Evolutionary conservation across 1,140 invertebrate species (phyloP), one percentile per base, ranked within the genome.

Genomic region (Zelostemma sp.): DNA sequence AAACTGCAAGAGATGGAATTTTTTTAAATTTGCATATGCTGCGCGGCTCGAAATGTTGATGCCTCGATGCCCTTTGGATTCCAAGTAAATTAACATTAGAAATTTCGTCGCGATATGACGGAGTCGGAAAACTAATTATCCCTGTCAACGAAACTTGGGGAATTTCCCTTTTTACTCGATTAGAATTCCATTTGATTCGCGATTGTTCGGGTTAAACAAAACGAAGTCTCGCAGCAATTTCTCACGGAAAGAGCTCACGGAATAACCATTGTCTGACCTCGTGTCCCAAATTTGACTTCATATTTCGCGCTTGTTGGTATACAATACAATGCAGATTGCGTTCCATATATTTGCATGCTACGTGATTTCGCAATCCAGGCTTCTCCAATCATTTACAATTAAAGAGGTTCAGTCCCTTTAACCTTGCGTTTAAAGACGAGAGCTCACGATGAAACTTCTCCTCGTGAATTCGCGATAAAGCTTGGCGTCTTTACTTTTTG

Each of bases 291-390:
- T 43, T 43, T 18, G 5, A 16, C 16, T 43, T 17, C 6, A 43
- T n/a, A 43, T 43, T 18, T 17, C n/a, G 15, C 6, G 1, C 6
- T 4, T 16, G 2, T 43, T 17, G 41, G 5, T 17, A 12, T 6
- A 18, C 6, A 43, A 16, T 16, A 16, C 41, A 17, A 17, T 43
- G 41, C 14, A 43, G 16, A 43, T 43, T 17, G 41, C 17, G 17
- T 43, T 38, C 35, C 35, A 38, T 38, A 38, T 43, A 43, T 17
- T 43, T 16, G 41, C 41, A 43, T 43, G 14, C 12, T 14, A 38
- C 12, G 9, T 38, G 35, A 14, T 14, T 38, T 14, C 9, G 35
- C n/a, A 38, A 43, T 43, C 16, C 41, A 16, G 41, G 17, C 11
- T 16, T 43, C 16, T 43, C 6, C 15, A 11, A 43, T 17, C 11